These are phyloP conservation scores for Alsophila aescularia DNA, from an alignment of 2,888 invertebrate genomes.

Conservation along the genomic window DNA sequence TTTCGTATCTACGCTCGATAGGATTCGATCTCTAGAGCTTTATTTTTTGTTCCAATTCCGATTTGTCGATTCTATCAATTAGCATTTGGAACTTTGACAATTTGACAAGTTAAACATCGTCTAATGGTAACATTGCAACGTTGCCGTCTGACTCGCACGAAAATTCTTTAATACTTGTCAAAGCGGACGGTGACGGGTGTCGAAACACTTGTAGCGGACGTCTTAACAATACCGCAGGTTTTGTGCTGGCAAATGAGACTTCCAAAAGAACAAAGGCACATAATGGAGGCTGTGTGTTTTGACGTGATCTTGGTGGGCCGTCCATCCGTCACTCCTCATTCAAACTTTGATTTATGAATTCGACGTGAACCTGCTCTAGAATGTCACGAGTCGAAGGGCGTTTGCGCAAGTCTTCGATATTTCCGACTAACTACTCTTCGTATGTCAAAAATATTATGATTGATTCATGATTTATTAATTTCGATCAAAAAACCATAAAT, in stretches of 20 bases:
- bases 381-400: conserved; percentile 42
- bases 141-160: conserved; percentile 50
- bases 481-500: conserved; percentile 13
- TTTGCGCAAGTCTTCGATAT: conserved; percentile 41
- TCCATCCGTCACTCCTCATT: conserved; percentile 60
- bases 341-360: conserved; percentile 70
- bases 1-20: not conserved
- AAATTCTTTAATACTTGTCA: conserved; percentile 68
- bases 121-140: conserved; percentile 57
- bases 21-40: not conserved
- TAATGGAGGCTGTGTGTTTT: conserved; percentile 67
- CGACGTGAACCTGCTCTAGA: conserved; percentile 51
- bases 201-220: conserved; percentile 70
- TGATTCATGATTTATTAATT: conserved; percentile 23
- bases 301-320: conserved; percentile 67
- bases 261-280: conserved; percentile 69
- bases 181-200: conserved; percentile 72
- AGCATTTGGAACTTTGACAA: conserved; percentile 39
- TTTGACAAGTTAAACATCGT: conserved; percentile 49
- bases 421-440: conserved; percentile 24
- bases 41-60: not conserved
- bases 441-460: conserved; percentile 18
- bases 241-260: conserved; percentile 64
- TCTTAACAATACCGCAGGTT: conserved; percentile 65
- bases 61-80: conserved; percentile 20